Evolutionary conservation across 2,113 vertebrate species (phyloP), one percentile per base, ranked within the genome.

Genomic region (Jaculus jaculus): DNA sequence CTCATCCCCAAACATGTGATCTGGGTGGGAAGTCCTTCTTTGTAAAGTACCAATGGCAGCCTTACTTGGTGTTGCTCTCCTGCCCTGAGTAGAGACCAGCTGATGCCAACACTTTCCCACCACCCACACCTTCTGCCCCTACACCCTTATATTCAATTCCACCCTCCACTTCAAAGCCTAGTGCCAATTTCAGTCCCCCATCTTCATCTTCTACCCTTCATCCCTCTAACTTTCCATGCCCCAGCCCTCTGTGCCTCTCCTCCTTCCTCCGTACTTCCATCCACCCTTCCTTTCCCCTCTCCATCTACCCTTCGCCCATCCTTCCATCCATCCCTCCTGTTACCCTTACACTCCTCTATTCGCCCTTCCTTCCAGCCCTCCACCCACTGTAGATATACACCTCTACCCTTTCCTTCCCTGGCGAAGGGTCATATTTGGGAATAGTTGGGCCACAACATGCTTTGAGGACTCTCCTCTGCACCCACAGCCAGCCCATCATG

Each of bases 211-310:
- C 61, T 23, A 20, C 21, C 21, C 54, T 23, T 7, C 34, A 20
- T 16, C 16, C 23, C 51, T 72, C 51, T 21, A 7, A 0, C 24
- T n/a, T 18, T 51, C 63, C 47, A 3, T 23, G 7, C 61, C n/a
- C n/a, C n/a, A 34, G 24, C 7, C 51, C 30, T n/a, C 63, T 69
- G 37, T 42, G 24, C 5, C 13, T 15, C 47, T 21, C 7, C 26
- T 8, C 6, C 28, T 9, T 3, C 16, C 0, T 1, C 3, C 39
- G 12, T 28, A 37, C 71, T 2, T 28, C 24, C 30, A 17, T 74
- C 32, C 34, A 20, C 32, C 24, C 34, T 15, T 60, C 17, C 16
- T 7, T 61, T 11, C 34, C 30, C 51, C 69, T 32, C 0, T 18
- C 5, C 69, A 10, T 63, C 37, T 21, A 23, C n/a, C 54, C 18